phyloP scores from a whole-genome alignment of 2,797 vertebrate genomes.

The Siniperca obscura region DNA sequence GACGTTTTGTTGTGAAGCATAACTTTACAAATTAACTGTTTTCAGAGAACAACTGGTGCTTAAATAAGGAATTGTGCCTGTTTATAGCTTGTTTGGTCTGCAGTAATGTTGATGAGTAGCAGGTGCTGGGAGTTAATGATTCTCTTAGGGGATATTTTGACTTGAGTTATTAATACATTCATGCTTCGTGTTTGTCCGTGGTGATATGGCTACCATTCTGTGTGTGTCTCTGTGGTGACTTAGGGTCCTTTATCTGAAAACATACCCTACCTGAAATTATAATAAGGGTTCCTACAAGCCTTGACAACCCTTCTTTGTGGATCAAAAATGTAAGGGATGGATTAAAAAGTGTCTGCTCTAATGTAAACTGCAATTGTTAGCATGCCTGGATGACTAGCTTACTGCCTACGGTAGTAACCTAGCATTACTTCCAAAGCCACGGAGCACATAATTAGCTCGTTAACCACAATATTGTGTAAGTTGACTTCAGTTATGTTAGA shows the following conservation, averaged over 20 bases:
- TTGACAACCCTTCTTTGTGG: not conserved
- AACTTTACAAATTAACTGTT: slow-evolving; percentile 55
- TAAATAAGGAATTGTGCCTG: slow-evolving; percentile 62
- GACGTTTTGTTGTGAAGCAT: slow-evolving; percentile 24
- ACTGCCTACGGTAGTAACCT: too few relatives aligned
- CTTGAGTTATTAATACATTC: slow-evolving; percentile 73
- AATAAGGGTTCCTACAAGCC: not conserved
- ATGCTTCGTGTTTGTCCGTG: slow-evolving; percentile 44
- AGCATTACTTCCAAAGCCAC: too few relatives aligned
- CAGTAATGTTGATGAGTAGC: slow-evolving; percentile 68
- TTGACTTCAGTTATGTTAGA: too few relatives aligned
- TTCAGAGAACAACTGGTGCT: slow-evolving; percentile 55
- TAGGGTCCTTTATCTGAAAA: slow-evolving; percentile 8
- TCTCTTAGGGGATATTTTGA: slow-evolving; percentile 72
- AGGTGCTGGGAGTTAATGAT: slow-evolving; percentile 78
- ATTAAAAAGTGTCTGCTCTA: slow-evolving; percentile 2
- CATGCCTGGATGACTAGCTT: not conserved
- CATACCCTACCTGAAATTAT: not conserved
- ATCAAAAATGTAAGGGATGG: not conserved
- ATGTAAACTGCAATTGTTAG: not conserved
- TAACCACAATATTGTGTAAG: too few relatives aligned
- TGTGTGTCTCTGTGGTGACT: slow-evolving; percentile 30
- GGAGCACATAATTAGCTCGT: too few relatives aligned
- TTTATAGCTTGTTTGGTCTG: slow-evolving; percentile 61
- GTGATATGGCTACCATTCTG: slow-evolving; percentile 26